Conservation (phyloP, 2,888 invertebrate genomes). For the Meandrusa payeni region DNA sequence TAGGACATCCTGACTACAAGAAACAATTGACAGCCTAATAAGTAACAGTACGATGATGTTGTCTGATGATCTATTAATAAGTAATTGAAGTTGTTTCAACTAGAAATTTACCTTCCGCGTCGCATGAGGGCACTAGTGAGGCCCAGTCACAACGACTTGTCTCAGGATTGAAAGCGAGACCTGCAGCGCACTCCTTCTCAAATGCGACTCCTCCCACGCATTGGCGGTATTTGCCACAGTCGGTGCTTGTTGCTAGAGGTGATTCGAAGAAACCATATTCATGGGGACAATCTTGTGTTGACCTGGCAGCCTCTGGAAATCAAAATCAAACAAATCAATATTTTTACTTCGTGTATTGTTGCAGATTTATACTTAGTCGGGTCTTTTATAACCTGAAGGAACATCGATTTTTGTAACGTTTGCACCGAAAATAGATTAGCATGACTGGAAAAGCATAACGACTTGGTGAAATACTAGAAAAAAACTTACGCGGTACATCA, state of each 20-base stretch:
- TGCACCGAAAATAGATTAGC: too few species aligned
- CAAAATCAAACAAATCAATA: too few species aligned
- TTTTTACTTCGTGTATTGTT: too few species aligned
- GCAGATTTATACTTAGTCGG: too few species aligned
- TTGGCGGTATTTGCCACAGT: conserved; percentile 89
- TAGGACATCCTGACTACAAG: too few species aligned
- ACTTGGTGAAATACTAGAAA: too few species aligned
- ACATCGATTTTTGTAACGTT: too few species aligned
- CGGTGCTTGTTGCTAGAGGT: conserved; percentile 32
- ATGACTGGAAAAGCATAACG: too few species aligned
- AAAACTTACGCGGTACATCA: conserved; percentile 50
- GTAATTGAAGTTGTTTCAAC: neutral
- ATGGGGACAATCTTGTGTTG: conserved; percentile 88
- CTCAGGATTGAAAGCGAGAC: conserved; percentile 86
- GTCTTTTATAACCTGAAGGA: too few species aligned
- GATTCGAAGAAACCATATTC: conserved; percentile 87
- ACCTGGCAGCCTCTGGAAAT: conserved; percentile 80
- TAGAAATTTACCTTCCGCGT: conserved; percentile 66
- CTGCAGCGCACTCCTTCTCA: conserved; percentile 87
- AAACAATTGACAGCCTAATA: too few species aligned
- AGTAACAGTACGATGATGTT: neutral
- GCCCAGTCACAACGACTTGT: conserved; percentile 91
- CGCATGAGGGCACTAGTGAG: conserved; percentile 86
- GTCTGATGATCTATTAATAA: neutral
- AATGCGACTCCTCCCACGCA: conserved; percentile 84